phyloP scores from a whole-genome alignment of 35 echinoderm and acorn worm species.

The Lytechinus pictus region DNA sequence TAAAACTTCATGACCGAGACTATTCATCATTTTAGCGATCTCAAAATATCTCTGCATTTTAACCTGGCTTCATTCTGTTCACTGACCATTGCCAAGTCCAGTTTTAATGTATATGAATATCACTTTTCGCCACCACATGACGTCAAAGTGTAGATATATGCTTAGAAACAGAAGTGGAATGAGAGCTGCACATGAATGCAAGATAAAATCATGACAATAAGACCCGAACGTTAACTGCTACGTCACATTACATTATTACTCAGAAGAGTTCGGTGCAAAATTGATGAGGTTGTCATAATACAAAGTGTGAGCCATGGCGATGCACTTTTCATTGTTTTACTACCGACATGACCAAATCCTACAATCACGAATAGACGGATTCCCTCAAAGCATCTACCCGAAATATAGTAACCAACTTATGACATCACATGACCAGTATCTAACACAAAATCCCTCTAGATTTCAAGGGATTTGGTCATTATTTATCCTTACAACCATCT shows the following conservation, averaged over 20 bases:
- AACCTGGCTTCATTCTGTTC: no score
- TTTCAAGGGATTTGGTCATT: not conserved
- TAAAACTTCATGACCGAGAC: no score
- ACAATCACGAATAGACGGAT: not conserved
- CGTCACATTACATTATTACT: not conserved
- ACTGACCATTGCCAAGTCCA: not conserved
- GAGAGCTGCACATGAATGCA: not conserved
- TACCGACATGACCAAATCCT: not conserved
- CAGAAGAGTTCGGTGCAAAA: not conserved
- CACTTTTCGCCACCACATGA: not conserved
- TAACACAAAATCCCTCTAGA: not conserved
- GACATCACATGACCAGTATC: not conserved
- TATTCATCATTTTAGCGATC: no score
- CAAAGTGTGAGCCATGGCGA: not conserved
- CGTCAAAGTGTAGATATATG: not conserved
- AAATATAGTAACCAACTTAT: not conserved
- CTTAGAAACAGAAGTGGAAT: not conserved
- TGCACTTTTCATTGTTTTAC: slow-evolving; percentile 18
- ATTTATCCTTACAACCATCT: not conserved
- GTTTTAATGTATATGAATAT: not conserved
- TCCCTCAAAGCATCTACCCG: not conserved
- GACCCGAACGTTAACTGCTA: not conserved
- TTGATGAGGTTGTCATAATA: not conserved
- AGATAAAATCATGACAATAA: not conserved
- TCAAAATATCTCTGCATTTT: no score